Conservation (phyloP, 1,140 invertebrate genomes). For the Aphis craccivora region DNA sequence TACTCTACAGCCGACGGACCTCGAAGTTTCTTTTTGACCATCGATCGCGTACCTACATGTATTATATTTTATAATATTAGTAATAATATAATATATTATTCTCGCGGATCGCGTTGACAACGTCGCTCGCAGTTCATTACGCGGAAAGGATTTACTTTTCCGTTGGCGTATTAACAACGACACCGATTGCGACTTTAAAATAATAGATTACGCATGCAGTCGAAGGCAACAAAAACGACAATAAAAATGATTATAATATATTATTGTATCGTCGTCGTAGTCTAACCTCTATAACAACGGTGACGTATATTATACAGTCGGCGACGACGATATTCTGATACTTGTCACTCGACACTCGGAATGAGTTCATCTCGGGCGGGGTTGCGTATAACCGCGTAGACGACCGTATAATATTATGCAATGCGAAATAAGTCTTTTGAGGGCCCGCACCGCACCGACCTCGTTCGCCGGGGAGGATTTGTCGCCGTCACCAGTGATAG, state of each 20-base stretch:
- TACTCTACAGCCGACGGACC: no score
- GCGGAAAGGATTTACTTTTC: neutral
- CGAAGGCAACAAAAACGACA: neutral
- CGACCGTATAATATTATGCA: no score
- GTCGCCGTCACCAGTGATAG: no score
- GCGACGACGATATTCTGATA: neutral
- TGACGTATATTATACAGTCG: neutral
- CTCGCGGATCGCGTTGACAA: neutral
- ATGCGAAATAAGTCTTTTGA: no score
- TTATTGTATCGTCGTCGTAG: no score
- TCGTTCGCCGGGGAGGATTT: no score
- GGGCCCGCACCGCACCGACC: no score
- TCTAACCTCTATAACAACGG: neutral
- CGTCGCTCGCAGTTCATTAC: neutral
- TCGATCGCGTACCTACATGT: no score
- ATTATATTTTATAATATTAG: neutral
- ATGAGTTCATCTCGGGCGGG: neutral
- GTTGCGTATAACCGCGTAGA: no score
- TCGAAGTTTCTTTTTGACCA: no score
- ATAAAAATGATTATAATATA: neutral
- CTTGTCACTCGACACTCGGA: neutral
- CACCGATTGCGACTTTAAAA: neutral
- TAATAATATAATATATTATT: neutral
- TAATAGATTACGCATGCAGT: neutral
- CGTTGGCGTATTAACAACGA: neutral